Base-by-base conservation (phyloP, 2,113 vertebrate genomes). In the Mormyrus iriodes region DNA sequence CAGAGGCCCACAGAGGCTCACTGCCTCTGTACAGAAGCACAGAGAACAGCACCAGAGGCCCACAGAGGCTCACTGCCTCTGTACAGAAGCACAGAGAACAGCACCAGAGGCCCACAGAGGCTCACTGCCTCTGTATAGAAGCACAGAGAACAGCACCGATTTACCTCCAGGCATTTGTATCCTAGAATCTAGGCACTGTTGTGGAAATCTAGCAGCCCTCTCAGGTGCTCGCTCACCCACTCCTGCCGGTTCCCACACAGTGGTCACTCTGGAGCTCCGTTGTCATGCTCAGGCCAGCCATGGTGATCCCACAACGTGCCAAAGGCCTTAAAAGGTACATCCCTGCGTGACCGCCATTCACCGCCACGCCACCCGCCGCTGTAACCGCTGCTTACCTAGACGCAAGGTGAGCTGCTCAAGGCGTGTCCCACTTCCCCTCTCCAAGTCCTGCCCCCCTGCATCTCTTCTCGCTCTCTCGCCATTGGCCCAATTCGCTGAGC, bases 401-500 rank as follows among this genome's bases (percentile, higher is more conserved):
- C 24, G 52, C 31, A 3, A 35, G 44, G 51, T 10, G 31, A 86
- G 49, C n/a, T 5, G 19, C n/a, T 5, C n/a, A n/a, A 85, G 21
- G 83, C 53, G 49, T 89, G 90, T 85, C 35, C 55, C 10, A 86
- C 84, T 61, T 82, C 89, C 90, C 39, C 79, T 65, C 89, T 89
- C 17, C 27, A 48, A 10, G 4, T 21, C 17, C 58, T 12, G 46
- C 86, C 86, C 76, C 88, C 76, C 90, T 88, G 89, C 91, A 90
- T 85, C 52, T 65, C 46, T 5, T 17, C 27, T 21, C 88, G 31
- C 15, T 27, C 88, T 58, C 76, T 55, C 69, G 7, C 27, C n/a
- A n/a, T 86, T 15, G 13, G 12, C 48, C 49, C 2, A 51, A 52
- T 49, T 53, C 10, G 27, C 85, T 55, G 55, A 42, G 86, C 55